Base-by-base conservation (phyloP, 2,888 invertebrate genomes). In the Phyllotreta cruciferae region DNA sequence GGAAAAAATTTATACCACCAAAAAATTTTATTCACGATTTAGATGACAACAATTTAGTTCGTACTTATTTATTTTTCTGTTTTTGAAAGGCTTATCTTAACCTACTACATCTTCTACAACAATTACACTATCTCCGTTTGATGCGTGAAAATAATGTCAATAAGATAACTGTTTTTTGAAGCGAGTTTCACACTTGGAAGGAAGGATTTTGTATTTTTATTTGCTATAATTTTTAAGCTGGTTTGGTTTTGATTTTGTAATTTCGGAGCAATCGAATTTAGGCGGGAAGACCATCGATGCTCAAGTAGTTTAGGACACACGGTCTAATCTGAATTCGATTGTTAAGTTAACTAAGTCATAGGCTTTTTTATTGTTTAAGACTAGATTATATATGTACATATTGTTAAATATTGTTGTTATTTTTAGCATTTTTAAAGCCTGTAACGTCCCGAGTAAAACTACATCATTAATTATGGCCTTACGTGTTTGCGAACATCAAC, bases 401-500 rank as follows among this genome's bases (percentile, higher is more conserved):
- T 63, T 70, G 66, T 71, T 73, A 68, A 64, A 63, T 65, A 56
- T 64, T 69, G 66, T 62, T 64, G 60, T 66, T 49, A 64, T 57
- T 67, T 62, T 63, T 69, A 68, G 69, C 69, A 67, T 70, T 70
- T 69, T 68, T 63, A 70, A 62, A 66, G 68, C 70, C 69, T 70
- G 71, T 67, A 62, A 57, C 44, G 45, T 52, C 72, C 73, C 68
- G 72, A 73, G 69, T 73, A 45, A 69, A 68, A 42, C 68, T 71
- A 68, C 60, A 66, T 68, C 66, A 24, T 24, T 24, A 71, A 73
- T 61, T 60, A 73, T 69, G 75, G 78, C 78, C 78, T 78, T 77
- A 76, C 77, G 78, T 78, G 74, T 77, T 74, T 74, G 77, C 75
- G 74, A 64, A 44, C n/a, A 58, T 63, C 39, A 39, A 62, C 44